These are phyloP conservation scores for Diploptera punctata DNA, from an alignment of 2,888 invertebrate genomes.

Conservation along the genomic window DNA sequence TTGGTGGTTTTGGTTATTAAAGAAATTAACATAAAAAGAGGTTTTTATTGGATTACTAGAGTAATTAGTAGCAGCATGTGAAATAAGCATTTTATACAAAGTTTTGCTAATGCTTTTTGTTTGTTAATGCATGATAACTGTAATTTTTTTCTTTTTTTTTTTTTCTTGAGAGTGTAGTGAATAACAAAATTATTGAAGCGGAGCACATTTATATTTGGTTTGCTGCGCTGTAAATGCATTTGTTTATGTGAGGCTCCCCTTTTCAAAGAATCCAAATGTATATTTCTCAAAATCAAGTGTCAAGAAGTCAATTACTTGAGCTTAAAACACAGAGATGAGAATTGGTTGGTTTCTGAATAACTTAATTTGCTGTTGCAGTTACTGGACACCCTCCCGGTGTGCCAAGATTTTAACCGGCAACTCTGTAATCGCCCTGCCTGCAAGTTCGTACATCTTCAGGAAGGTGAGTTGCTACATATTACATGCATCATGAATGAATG, in stretches of 20 bases:
- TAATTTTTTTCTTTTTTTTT: no score
- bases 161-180: slow-evolving; percentile 15
- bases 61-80: slow-evolving; percentile 26
- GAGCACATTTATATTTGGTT: slow-evolving; percentile 21
- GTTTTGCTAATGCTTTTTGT: slow-evolving; percentile 24
- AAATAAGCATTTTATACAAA: not conserved
- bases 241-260: slow-evolving; percentile 3
- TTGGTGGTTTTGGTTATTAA: slow-evolving; percentile 9
- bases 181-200: slow-evolving; percentile 13
- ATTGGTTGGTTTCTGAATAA: not conserved
- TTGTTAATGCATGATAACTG: slow-evolving; percentile 16
- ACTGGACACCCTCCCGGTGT: slow-evolving; percentile 99
- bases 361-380: slow-evolving; percentile 74
- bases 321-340: no score
- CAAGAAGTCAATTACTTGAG: no score
- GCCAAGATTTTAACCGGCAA: slow-evolving; percentile 99
- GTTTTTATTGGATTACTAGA: not conserved
- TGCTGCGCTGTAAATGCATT: slow-evolving; percentile 34
- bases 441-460: slow-evolving; percentile 98
- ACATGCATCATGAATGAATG: no score
- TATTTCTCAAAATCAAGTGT: not conserved
- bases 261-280: slow-evolving; percentile 1
- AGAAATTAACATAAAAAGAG: not conserved
- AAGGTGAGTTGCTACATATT: no score
- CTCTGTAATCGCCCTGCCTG: slow-evolving; percentile 96